Conservation (phyloP, 2,113 vertebrate species). For the Scalopus aquaticus region DNA sequence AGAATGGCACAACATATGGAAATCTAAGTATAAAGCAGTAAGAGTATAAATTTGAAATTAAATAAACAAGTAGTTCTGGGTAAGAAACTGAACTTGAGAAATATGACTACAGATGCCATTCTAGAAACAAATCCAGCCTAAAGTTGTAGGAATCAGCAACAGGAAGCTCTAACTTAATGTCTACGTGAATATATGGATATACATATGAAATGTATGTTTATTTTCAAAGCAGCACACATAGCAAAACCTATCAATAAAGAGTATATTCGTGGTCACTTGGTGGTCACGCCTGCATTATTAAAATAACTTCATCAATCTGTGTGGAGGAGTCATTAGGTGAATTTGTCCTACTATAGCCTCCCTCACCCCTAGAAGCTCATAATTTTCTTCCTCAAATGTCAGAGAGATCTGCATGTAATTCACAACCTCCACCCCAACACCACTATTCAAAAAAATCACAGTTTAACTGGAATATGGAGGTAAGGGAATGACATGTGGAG, state of each 20-base stretch:
- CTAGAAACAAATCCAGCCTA: slow-evolving; percentile 56
- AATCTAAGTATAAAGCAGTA: slow-evolving; percentile 78
- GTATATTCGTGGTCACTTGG: neutral
- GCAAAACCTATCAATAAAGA: neutral
- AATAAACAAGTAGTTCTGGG: slow-evolving; percentile 80
- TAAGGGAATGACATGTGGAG: neutral
- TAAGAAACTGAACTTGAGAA: slow-evolving; percentile 74
- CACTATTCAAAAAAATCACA: neutral
- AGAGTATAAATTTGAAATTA: slow-evolving; percentile 76
- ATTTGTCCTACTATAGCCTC: no score
- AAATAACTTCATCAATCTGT: neutral
- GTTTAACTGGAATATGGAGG: neutral
- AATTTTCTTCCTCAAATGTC: neutral
- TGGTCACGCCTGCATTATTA: neutral
- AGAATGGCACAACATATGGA: slow-evolving; percentile 78
- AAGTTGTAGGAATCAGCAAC: slow-evolving; percentile 16
- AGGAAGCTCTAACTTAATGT: neutral
- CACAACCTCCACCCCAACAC: neutral
- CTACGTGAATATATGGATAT: neutral
- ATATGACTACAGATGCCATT: slow-evolving; percentile 76
- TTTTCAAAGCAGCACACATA: neutral
- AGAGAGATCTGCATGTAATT: neutral
- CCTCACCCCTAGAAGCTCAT: neutral
- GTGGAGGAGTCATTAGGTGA: neutral
- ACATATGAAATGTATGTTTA: neutral